phyloP scores from a whole-genome alignment of 1,140 invertebrate species.

The Doryteuthis pealeii region DNA sequence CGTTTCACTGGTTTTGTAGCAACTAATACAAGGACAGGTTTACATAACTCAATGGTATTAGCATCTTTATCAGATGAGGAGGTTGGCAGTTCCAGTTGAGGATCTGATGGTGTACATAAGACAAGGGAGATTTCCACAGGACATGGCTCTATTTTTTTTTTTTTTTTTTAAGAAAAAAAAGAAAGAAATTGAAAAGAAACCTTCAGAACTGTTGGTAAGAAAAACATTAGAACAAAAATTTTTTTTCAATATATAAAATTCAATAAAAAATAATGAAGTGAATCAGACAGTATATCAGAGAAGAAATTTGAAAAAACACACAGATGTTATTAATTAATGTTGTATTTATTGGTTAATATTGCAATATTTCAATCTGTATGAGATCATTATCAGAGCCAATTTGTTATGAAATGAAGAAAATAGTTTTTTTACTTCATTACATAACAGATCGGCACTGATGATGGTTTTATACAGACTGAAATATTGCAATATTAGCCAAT shows the following conservation, averaged over 20 bases:
- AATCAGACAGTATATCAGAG: no score
- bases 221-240: background rate
- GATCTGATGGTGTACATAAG: constrained; percentile 21
- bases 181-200: constrained; percentile 5
- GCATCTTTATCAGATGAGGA: constrained; percentile 24
- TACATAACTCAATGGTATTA: constrained; percentile 75
- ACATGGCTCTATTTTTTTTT: constrained; percentile 48
- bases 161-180: no score
- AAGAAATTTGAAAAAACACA: no score
- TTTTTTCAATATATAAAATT: background rate
- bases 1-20: constrained; percentile 84
- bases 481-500: background rate
- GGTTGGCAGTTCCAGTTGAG: constrained; percentile 18
- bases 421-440: background rate
- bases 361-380: no score
- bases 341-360: no score
- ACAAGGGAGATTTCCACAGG: constrained; percentile 45
- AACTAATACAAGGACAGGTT: constrained; percentile 86
- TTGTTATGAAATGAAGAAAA: background rate
- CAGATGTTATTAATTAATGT: no score
- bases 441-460: no score
- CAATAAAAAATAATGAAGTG: no score
- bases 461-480: no score
- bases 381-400: background rate
- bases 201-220: background rate